phyloP scores from a whole-genome alignment of 2,113 vertebrate species.

The Typhlomys cinereus region DNA sequence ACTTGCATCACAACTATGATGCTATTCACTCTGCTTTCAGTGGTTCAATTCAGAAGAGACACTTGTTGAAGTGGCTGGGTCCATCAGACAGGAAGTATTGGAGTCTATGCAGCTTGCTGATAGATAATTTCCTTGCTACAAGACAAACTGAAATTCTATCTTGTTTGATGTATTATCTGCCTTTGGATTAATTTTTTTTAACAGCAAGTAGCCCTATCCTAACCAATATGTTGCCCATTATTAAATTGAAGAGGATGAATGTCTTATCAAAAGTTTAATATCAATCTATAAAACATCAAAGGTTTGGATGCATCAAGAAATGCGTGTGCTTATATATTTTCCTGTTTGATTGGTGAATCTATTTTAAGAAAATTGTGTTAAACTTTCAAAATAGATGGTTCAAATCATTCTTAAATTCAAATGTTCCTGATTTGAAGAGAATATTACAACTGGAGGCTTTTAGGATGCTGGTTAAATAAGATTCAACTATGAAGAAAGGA shows the following conservation, averaged over 20 bases:
- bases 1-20: background rate
- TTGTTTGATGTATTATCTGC: background rate
- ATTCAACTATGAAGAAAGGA: background rate
- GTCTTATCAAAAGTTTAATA: conserved; percentile 21
- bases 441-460: background rate
- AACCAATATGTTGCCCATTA: background rate
- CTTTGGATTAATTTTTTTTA: background rate
- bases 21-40: background rate
- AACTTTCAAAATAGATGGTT: background rate
- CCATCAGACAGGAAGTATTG: background rate
- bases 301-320: conserved; percentile 21
- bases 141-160: background rate
- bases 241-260: background rate
- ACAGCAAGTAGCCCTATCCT: background rate
- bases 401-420: background rate
- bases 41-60: background rate
- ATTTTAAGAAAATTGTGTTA: background rate
- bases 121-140: background rate
- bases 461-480: background rate
- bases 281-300: conserved; percentile 3
- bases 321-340: background rate
- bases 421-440: background rate
- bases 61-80: background rate
- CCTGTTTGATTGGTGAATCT: background rate
- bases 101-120: background rate